These are phyloP conservation scores for Toxonevra muliebris DNA, from an alignment of 2,888 invertebrate species.

Conservation along the genomic window DNA sequence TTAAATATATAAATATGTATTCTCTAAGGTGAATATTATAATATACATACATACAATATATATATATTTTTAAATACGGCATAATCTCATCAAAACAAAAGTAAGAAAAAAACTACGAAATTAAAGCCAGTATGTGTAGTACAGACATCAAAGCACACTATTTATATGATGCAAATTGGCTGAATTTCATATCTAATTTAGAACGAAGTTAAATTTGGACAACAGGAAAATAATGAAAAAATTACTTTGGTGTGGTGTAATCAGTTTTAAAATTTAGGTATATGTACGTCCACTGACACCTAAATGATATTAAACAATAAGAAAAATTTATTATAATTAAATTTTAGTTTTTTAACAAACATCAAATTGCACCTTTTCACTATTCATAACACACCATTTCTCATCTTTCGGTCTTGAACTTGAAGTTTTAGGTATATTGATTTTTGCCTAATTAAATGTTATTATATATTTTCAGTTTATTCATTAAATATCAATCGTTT, in stretches of 20 bases:
- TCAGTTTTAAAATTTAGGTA: not conserved
- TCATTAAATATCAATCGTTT: too few relatives aligned
- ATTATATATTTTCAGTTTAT: too few relatives aligned
- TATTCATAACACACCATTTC: too few relatives aligned
- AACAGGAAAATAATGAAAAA: not conserved
- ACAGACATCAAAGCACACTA: not conserved
- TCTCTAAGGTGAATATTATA: conserved; percentile 17
- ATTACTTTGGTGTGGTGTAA: conserved; percentile 12
- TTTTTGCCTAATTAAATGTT: too few relatives aligned
- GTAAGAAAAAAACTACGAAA: not conserved
- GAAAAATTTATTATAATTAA: too few relatives aligned
- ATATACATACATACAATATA: conserved; percentile 18
- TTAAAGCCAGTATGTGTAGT: not conserved
- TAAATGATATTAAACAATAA: not conserved
- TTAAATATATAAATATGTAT: conserved; percentile 14
- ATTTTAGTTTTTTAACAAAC: too few relatives aligned
- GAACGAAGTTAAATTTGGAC: not conserved
- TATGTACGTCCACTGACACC: not conserved
- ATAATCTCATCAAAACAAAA: conserved; percentile 3
- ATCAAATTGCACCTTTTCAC: too few relatives aligned
- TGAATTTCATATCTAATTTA: too few relatives aligned
- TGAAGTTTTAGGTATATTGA: too few relatives aligned
- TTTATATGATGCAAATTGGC: too few relatives aligned
- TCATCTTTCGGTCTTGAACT: too few relatives aligned
- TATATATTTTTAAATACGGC: conserved; percentile 9